A percentile compares a stretch with the other conserved stretches of the same genome.
Evolutionary conservation across 2,888 invertebrate genomes (phyloP).

Genomic region (Drosophila neotestacea): DNA sequence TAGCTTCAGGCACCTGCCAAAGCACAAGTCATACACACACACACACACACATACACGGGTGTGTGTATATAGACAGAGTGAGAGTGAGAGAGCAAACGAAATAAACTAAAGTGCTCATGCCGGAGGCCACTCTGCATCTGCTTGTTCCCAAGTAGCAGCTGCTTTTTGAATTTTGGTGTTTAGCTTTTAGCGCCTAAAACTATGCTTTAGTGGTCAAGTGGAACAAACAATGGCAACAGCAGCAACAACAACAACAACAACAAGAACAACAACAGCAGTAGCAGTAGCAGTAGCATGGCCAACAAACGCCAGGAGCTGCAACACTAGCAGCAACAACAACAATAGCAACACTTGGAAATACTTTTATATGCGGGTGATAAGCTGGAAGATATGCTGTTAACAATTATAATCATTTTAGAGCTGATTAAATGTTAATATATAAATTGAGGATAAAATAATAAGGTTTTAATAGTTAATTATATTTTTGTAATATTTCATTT

Average conservation of each 20-base stretch:
- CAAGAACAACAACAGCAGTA: conserved; percentile 19
- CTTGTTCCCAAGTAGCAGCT: conserved; percentile 62
- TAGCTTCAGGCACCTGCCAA: conserved; percentile 56
- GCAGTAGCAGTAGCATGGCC: conserved; percentile 24
- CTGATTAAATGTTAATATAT: neutral
- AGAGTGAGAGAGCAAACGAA: conserved; percentile 31
- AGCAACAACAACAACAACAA: conserved; percentile 19
- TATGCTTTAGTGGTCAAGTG: conserved; percentile 81
- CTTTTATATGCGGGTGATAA: neutral
- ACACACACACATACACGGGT: neutral
- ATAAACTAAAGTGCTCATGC: conserved; percentile 59
- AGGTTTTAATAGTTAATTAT: no score
- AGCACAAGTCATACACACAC: conserved; percentile 35
- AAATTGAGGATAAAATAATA: no score
- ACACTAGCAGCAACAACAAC: conserved; percentile 11
- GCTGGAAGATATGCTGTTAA: conserved; percentile 5
- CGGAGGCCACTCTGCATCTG: conserved; percentile 30
- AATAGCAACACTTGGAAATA: conserved; percentile 4
- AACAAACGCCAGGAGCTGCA: conserved; percentile 51
- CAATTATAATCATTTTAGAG: no score
- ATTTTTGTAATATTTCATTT: no score
- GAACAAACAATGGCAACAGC: conserved; percentile 66
- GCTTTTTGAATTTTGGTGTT: conserved; percentile 79
- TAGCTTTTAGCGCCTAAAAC: conserved; percentile 81
- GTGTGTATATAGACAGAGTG: neutral